These are phyloP conservation scores for Adineta ricciae DNA, from an alignment of 2,888 invertebrate species.

Conservation along the genomic window DNA sequence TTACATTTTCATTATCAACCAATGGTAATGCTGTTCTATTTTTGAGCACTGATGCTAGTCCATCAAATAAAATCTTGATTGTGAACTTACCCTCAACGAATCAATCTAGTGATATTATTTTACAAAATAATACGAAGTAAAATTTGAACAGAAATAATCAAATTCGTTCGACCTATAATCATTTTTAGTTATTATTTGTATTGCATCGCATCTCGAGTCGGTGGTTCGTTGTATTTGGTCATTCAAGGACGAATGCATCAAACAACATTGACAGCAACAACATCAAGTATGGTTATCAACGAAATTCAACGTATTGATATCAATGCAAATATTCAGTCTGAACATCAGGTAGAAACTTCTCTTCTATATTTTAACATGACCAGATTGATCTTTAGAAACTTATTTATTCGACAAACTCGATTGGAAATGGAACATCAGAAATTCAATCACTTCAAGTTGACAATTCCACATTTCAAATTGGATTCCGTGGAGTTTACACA, in stretches of 20 bases:
- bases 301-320: slow-evolving; percentile 28
- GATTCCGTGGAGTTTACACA: slow-evolving; percentile 19
- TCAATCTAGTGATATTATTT: background rate
- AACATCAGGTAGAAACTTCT: background rate
- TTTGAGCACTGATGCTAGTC: slow-evolving; percentile 35
- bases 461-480: background rate
- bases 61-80: slow-evolving; percentile 35
- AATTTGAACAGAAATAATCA: background rate
- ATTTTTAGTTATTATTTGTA: slow-evolving; percentile 26
- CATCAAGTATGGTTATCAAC: slow-evolving; percentile 5
- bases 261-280: slow-evolving; percentile 18
- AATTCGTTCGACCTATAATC: too few species aligned
- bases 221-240: background rate
- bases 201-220: background rate
- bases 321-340: background rate
- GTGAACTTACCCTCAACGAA: background rate
- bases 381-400: too few species aligned
- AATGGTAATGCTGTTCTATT: slow-evolving; percentile 38
- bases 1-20: slow-evolving; percentile 23
- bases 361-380: background rate
- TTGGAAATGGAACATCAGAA: background rate
- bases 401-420: background rate
- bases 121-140: slow-evolving; percentile 10
- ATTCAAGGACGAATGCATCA: slow-evolving; percentile 20
- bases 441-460: background rate